Evolutionary conservation across 2,113 vertebrate genomes (phyloP), one percentile per base, ranked within the genome.

Genomic region (Bathybates hornii): DNA sequence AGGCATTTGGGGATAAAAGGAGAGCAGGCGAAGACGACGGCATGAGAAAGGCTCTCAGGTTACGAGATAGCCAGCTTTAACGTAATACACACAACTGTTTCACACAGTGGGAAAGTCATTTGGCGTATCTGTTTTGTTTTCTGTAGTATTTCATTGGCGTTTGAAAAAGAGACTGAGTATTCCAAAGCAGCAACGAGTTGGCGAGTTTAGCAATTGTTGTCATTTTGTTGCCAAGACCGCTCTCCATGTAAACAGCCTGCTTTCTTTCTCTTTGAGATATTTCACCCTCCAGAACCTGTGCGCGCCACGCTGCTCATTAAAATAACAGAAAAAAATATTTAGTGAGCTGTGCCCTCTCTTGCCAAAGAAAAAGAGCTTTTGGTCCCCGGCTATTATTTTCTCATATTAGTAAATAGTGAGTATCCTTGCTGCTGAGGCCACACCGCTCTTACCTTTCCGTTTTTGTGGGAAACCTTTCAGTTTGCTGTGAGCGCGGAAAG

Each of bases 1-100:
- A 82, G 78, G 68, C 17, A 57, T 29, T 17, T 57, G 54, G 83
- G 86, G 73, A 59, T 78, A 76, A 73, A 81, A 29, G 17, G 59
- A 52, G 71, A 43, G 59, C 59, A 56, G 73, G 81, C 32, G 63
- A 81, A 86, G 73, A 63, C 81, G 63, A 50, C 57, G 50, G 57
- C 83, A 54, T 48, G 61, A 83, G 21, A 45, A 12, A 76, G 80
- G 63, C 82, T 84, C 85, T 41, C 50, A 43, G 89, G 82, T 90
- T 86, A 82, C n/a, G 21, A 78, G 45, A 80, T 41, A 21, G 9
- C 19, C 32, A 57, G n/a, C 71, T 27, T 17, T 38, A 54, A 56
- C 34, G 9, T 21, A 17, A 34, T n/a, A 19, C n/a, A 68, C 27
- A 34, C n/a, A 48, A 32, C 27, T 52, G 9, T 78, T 78, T 52